Conservation (phyloP, 2,888 invertebrate genomes). For the Microplitis deprimator region DNA sequence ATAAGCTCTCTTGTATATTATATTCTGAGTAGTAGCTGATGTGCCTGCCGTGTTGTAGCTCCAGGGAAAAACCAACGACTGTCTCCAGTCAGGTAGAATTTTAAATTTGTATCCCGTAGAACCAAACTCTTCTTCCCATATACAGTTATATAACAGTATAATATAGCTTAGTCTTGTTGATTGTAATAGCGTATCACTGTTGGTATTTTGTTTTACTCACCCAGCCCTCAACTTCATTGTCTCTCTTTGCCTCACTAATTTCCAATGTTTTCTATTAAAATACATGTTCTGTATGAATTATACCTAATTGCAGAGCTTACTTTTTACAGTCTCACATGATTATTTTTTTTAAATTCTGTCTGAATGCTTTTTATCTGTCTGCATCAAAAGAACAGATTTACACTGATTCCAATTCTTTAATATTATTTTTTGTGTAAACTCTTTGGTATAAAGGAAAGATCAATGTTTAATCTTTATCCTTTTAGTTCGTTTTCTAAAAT, state of each 20-base stretch:
- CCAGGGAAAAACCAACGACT: slow-evolving; percentile 11
- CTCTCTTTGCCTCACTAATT: slow-evolving; percentile 24
- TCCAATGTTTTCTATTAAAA: slow-evolving; percentile 31
- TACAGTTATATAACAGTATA: neutral
- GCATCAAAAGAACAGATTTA: slow-evolving; percentile 1
- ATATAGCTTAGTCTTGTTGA: neutral
- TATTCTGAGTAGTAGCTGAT: slow-evolving; percentile 53
- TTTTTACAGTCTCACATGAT: slow-evolving; percentile 21
- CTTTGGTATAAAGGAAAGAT: neutral
- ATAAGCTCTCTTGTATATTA: slow-evolving; percentile 62
- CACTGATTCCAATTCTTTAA: neutral
- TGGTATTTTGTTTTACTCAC: slow-evolving; percentile 22
- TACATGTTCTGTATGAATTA: slow-evolving; percentile 10
- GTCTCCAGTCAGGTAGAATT: slow-evolving; percentile 49
- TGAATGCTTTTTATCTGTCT: slow-evolving; percentile 27
- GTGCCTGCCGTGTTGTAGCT: slow-evolving; percentile 4
- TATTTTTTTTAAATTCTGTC: slow-evolving; percentile 15
- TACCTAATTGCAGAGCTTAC: slow-evolving; percentile 29
- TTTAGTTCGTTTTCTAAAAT: neutral
- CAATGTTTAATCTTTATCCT: neutral
- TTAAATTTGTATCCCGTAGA: slow-evolving; percentile 55
- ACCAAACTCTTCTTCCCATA: slow-evolving; percentile 40
- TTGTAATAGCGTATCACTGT: neutral
- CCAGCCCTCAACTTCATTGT: neutral
- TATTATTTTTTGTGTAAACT: neutral